Conservation (phyloP, 2,113 vertebrate genomes). For the Strix aluco region DNA sequence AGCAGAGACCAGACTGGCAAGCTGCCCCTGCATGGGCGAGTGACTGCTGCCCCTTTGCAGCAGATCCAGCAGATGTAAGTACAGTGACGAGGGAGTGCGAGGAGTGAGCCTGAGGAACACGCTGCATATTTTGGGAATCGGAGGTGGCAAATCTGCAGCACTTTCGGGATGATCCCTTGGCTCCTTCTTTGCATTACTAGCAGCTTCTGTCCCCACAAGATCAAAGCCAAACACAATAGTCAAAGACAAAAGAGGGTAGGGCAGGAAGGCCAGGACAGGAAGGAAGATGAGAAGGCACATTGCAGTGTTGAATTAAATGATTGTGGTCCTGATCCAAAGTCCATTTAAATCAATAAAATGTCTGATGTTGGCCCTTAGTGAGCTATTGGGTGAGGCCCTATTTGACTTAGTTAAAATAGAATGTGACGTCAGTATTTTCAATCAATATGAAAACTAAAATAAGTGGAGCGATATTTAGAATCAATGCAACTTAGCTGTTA, state of each 20-base stretch:
- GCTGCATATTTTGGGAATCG: accelerated
- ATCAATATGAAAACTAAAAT: neutral
- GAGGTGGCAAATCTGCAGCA: neutral
- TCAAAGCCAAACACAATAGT: neutral
- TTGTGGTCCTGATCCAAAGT: neutral
- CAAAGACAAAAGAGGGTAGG: neutral
- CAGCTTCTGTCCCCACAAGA: neutral
- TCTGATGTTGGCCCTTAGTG: neutral
- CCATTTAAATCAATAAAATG: neutral
- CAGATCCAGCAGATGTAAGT: neutral
- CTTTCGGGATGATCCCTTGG: neutral
- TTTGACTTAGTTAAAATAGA: conserved; percentile 24
- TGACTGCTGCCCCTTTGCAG: neutral
- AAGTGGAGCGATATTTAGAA: neutral
- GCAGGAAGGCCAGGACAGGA: neutral
- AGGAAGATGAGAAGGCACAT: neutral
- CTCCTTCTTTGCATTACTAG: neutral
- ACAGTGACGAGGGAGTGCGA: accelerated
- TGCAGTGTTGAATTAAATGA: neutral
- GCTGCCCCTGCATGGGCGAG: no score
- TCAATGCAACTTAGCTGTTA: neutral
- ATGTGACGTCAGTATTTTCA: neutral
- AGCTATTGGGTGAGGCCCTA: neutral
- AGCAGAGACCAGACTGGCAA: neutral
- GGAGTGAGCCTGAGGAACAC: neutral